Evolutionary conservation across 2,797 vertebrate species (phyloP).

Genomic region (Mus minutoides): DNA sequence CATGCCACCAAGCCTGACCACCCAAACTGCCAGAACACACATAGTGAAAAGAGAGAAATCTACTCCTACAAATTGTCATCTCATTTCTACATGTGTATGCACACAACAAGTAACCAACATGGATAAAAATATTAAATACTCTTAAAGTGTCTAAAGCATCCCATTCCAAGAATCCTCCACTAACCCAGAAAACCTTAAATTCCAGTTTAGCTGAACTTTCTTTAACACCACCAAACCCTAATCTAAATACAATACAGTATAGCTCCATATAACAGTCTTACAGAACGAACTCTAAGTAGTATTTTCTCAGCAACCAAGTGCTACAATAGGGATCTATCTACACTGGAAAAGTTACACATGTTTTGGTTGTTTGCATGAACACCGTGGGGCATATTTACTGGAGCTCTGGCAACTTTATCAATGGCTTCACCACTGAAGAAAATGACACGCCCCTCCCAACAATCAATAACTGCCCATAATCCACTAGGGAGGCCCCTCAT

Average conservation of each 20-base stretch:
- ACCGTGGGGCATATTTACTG: not conserved
- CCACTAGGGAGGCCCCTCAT: too few relatives aligned
- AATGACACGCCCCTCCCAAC: not conserved
- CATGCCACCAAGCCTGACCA: not conserved
- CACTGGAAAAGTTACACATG: not conserved
- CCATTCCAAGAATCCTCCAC: conserved; percentile 2
- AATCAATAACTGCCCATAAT: not conserved
- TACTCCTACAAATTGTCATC: not conserved
- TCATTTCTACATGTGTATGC: not conserved
- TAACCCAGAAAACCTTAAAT: conserved; percentile 48
- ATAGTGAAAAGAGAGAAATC: not conserved
- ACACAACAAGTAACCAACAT: not conserved
- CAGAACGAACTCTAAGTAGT: not conserved
- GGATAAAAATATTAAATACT: not conserved
- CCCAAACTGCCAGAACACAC: not conserved
- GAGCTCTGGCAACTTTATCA: not conserved
- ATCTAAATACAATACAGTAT: conserved; percentile 40
- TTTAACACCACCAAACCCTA: conserved; percentile 48
- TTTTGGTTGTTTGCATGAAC: not conserved
- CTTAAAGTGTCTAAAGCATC: not conserved
- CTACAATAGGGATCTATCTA: not conserved
- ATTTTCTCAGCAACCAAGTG: not conserved
- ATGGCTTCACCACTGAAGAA: not conserved
- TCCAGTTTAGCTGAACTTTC: not conserved
- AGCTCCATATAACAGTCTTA: not conserved